A percentile compares a stretch with the other conserved stretches of the same genome.
Conservation (phyloP, 1,140 invertebrate genomes). For the Ericerus pela region DNA sequence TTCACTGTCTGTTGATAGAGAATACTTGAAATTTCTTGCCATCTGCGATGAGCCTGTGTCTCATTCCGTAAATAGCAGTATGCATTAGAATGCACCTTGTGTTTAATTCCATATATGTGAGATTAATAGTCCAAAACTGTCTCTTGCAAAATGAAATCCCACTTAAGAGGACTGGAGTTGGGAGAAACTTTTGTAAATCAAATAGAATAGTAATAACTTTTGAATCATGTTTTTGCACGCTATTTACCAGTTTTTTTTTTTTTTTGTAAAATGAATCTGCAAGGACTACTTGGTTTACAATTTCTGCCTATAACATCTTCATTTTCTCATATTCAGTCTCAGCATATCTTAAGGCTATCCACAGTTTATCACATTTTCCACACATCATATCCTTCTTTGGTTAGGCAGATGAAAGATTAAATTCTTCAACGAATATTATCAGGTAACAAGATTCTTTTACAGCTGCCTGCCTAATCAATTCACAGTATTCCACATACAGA, state of each 20-base stretch:
- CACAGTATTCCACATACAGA: neutral
- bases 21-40: too few relatives aligned
- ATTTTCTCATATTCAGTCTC: neutral
- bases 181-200: constrained; percentile 29
- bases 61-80: constrained; percentile 30
- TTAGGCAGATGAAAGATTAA: constrained; percentile 10
- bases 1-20: too few relatives aligned
- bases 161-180: constrained; percentile 25
- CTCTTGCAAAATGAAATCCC: constrained; percentile 28
- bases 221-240: constrained; percentile 13
- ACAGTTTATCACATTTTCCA: constrained; percentile 10
- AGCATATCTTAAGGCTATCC: neutral
- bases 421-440: constrained; percentile 14
- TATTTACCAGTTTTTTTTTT: constrained; percentile 14
- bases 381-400: constrained; percentile 12
- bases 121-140: constrained; percentile 30
- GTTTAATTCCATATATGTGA: constrained; percentile 26
- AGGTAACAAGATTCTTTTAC: constrained; percentile 6
- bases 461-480: neutral
- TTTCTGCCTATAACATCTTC: neutral
- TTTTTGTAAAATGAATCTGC: constrained; percentile 6
- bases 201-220: constrained; percentile 21
- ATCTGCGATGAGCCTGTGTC: constrained; percentile 18
- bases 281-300: neutral
- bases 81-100: too few relatives aligned